phyloP scores from a whole-genome alignment of 2,888 invertebrate genomes.

The Agonopterix arenella region DNA sequence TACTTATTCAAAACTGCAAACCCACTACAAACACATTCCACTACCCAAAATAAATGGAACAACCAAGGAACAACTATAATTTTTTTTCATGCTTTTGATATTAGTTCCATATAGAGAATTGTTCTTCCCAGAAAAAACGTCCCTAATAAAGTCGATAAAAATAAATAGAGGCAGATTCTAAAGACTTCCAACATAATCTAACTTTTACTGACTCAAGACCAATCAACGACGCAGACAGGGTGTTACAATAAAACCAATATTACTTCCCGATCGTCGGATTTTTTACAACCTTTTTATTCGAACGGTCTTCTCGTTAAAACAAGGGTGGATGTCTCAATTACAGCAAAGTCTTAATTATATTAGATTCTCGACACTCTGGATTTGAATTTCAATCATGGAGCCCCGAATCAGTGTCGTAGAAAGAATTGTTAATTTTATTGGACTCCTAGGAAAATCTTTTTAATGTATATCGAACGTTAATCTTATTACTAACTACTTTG shows the following conservation, averaged over 20 bases:
- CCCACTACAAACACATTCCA: too few species aligned
- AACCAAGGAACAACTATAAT: too few species aligned
- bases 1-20: too few species aligned
- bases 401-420: constrained; percentile 39
- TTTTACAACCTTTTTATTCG: constrained; percentile 1
- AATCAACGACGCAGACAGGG: neutral
- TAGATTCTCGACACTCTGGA: constrained; percentile 55
- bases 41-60: too few species aligned
- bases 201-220: neutral
- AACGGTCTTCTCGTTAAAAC: neutral
- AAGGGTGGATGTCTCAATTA: constrained; percentile 52
- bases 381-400: constrained; percentile 68
- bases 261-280: neutral
- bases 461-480: constrained; percentile 49
- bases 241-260: neutral
- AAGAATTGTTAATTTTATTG: constrained; percentile 67
- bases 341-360: constrained; percentile 62
- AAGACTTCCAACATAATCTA: neutral
- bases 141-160: too few species aligned
- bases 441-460: constrained; percentile 40
- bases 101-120: too few species aligned
- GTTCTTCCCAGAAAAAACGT: too few species aligned
- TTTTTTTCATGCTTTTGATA: too few species aligned
- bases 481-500: constrained; percentile 19
- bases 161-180: neutral